phyloP scores from a whole-genome alignment of 2,113 vertebrate genomes.

The Cettia cetti region DNA sequence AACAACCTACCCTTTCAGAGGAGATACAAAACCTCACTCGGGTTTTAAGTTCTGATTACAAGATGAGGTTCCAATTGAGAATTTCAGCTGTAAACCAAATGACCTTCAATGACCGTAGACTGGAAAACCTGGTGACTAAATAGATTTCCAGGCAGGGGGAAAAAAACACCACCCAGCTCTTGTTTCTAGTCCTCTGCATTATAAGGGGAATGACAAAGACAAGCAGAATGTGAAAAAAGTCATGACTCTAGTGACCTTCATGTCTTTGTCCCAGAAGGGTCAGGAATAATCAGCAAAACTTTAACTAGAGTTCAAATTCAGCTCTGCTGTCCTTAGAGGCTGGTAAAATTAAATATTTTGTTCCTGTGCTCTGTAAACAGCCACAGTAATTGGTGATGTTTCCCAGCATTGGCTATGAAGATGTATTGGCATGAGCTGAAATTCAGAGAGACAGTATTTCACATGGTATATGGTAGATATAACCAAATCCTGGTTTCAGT shows the following conservation, averaged over 20 bases:
- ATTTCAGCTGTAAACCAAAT: conserved; percentile 71
- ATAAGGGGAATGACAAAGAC: conserved; percentile 61
- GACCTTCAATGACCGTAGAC: conserved; percentile 69
- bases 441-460: background rate
- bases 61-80: conserved; percentile 68
- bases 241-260: conserved; percentile 62
- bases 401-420: conserved; percentile 5
- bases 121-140: conserved; percentile 67
- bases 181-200: conserved; percentile 54
- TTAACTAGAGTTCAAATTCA: conserved; percentile 64
- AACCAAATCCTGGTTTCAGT: background rate
- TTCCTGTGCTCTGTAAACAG: conserved; percentile 38
- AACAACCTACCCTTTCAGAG: conserved; percentile 68
- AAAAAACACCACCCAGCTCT: conserved; percentile 25
- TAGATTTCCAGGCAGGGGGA: conserved; percentile 60
- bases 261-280: conserved; percentile 56
- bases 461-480: background rate
- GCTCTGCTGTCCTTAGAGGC: conserved; percentile 1
- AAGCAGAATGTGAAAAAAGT: conserved; percentile 55
- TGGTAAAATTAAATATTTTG: conserved; percentile 54
- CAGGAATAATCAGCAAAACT: conserved; percentile 68
- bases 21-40: conserved; percentile 59
- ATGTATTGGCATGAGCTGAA: background rate
- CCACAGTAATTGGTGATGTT: conserved; percentile 7
- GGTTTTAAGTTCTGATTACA: conserved; percentile 71